Conservation (phyloP, 2,888 invertebrate genomes). For the Ectemnius continuus region DNA sequence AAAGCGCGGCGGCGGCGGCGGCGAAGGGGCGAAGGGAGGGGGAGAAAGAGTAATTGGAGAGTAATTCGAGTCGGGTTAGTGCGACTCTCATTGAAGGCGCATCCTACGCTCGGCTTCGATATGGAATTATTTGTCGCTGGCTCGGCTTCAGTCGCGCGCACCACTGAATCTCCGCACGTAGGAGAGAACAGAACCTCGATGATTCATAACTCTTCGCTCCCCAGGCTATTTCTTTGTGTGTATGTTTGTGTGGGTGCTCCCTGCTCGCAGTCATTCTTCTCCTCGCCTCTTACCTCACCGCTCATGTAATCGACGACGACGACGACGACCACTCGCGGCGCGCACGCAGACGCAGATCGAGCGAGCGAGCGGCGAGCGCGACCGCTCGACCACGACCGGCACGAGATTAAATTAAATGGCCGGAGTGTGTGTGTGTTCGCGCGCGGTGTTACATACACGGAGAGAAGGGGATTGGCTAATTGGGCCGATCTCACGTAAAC, state of each 20-base stretch:
- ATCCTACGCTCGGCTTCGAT: too few species aligned
- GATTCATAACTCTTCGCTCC: slow-evolving; percentile 35
- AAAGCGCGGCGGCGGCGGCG: too few species aligned
- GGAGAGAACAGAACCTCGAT: slow-evolving; percentile 14
- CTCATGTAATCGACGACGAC: slow-evolving; percentile 52
- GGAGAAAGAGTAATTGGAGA: neutral
- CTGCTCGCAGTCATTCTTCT: slow-evolving; percentile 52
- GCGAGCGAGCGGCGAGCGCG: neutral
- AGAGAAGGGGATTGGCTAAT: too few species aligned
- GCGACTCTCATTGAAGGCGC: slow-evolving; percentile 1
- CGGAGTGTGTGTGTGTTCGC: too few species aligned
- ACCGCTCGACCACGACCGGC: neutral
- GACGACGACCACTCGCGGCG: too few species aligned
- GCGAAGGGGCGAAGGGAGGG: neutral
- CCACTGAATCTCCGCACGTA: neutral
- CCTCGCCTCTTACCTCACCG: slow-evolving; percentile 55
- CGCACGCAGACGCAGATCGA: neutral
- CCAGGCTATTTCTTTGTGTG: too few species aligned
- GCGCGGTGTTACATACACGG: too few species aligned
- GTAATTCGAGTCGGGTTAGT: slow-evolving; percentile 11
- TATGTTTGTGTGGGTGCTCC: too few species aligned
- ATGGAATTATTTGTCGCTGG: too few species aligned
- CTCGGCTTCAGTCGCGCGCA: too few species aligned
- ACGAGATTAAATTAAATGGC: neutral
- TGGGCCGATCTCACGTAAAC: too few species aligned